Conservation (phyloP, 2,888 invertebrate species). For the Megastigmus dorsalis region DNA sequence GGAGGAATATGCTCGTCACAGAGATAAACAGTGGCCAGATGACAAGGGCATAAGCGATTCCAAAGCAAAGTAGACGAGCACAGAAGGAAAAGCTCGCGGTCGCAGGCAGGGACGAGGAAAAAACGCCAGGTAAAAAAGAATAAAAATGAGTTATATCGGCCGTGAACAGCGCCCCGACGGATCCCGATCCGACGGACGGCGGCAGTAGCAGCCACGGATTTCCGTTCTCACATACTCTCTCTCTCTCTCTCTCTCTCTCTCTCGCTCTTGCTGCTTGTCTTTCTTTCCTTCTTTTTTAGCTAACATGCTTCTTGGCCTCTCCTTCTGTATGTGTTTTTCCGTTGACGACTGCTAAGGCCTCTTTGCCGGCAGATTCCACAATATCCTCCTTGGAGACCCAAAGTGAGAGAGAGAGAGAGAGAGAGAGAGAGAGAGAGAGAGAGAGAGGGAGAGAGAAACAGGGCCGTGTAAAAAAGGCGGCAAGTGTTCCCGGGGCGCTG, state of each 20-base stretch:
- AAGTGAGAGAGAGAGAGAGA: neutral
- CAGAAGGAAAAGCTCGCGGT: too few relatives aligned
- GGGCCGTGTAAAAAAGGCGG: conserved; percentile 32
- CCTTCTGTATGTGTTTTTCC: neutral
- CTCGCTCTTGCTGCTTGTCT: neutral
- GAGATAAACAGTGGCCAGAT: too few relatives aligned
- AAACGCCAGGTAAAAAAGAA: too few relatives aligned
- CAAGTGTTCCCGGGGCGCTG: conserved; percentile 30
- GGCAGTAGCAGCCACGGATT: conserved; percentile 24
- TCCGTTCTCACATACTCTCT: conserved; percentile 13
- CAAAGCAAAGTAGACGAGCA: too few relatives aligned
- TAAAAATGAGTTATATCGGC: too few relatives aligned
- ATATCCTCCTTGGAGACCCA: neutral
- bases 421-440: neutral
- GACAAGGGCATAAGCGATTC: too few relatives aligned
- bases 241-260: neutral
- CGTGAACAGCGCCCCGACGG: conserved; percentile 44
- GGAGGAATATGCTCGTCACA: too few relatives aligned
- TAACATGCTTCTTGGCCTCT: too few relatives aligned
- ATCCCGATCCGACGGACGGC: conserved; percentile 40
- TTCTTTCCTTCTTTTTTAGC: too few relatives aligned
- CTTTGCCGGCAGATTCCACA: neutral
- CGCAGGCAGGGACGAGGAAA: too few relatives aligned
- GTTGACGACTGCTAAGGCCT: neutral
- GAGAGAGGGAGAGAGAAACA: neutral